Evolutionary conservation across 2,888 invertebrate genomes (phyloP), one percentile per base, ranked within the genome.

Genomic region (Luffia ferchaultella): DNA sequence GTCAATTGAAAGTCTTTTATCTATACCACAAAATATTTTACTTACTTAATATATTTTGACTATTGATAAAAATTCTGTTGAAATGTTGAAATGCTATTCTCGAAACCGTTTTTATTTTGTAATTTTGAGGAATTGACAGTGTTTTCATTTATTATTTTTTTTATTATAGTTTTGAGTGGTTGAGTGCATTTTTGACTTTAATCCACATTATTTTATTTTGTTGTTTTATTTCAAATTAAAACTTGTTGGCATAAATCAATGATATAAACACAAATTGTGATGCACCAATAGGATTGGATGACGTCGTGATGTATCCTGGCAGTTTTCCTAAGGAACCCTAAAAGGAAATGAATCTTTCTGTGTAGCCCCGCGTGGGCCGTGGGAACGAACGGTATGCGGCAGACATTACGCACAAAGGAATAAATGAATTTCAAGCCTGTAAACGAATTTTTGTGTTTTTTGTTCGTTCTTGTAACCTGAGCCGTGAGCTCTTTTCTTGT

Each of bases 301-400:
- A n/a, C n/a, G n/a, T n/a, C n/a, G n/a, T n/a, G n/a, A n/a, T n/a
- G n/a, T n/a, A n/a, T n/a, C n/a, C n/a, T n/a, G n/a, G n/a, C n/a
- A n/a, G n/a, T n/a, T n/a, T n/a, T n/a, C n/a, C n/a, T n/a, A n/a
- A n/a, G n/a, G n/a, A n/a, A n/a, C n/a, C n/a, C 12, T 3, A 30
- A 30, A 30, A 30, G 30, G 30, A 30, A 30, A 12, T 12, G 30
- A 12, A 30, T 30, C 30, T 30, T 3, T 12, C 5, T 30, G 3
- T 7, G 30, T 12, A 30, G 5, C 3, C 30, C 2, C 15, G 48
- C 42, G 42, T 42, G 48, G 42, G 48, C 42, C 48, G 48, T 48
- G 48, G 42, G 48, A 46, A 30, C 30, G 16, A 44, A 16, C 45
- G 18, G 43, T n/a, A n/a, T 5, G n/a, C n/a, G 17, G 17, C 17